These are phyloP conservation scores for Cladopsammia gracilis DNA, from an alignment of 64 coral and sea anemone genomes.

Conservation along the genomic window DNA sequence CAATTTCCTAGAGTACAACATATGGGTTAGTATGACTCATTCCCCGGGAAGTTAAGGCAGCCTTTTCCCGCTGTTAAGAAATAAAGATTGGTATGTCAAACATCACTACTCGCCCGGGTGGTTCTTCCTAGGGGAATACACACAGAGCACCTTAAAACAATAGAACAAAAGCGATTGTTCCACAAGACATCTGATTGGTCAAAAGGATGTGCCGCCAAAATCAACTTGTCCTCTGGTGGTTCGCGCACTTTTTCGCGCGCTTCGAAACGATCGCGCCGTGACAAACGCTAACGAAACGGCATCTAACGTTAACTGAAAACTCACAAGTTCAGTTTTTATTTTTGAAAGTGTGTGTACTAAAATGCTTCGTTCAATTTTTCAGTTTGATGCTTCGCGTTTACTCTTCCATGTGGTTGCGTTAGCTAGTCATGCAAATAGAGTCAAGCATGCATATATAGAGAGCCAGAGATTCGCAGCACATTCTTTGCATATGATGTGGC, in stretches of 20 bases:
- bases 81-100: conserved; percentile 11
- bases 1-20: no score
- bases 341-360: neutral
- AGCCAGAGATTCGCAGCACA: conserved; percentile 4
- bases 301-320: neutral
- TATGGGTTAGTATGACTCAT: neutral
- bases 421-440: conserved; percentile 19
- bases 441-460: conserved; percentile 44
- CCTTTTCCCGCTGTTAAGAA: neutral
- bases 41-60: neutral
- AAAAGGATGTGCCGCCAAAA: conserved; percentile 3
- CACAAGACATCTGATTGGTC: conserved; percentile 39
- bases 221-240: neutral
- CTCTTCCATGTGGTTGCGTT: conserved; percentile 23
- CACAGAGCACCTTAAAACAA: neutral
- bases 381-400: conserved; percentile 6
- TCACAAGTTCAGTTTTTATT: neutral
- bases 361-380: conserved; percentile 16
- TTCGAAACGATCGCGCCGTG: neutral
- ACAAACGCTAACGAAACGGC: neutral
- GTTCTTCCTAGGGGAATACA: conserved; percentile 17
- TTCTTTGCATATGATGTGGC: conserved; percentile 54
- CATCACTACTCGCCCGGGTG: conserved; percentile 43
- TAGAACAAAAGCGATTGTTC: conserved; percentile 53
- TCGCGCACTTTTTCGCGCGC: neutral